These are phyloP conservation scores for Agelas oroides DNA, from an alignment of 37 sponge, comb jelly and placozoan species.

Conservation along the genomic window DNA sequence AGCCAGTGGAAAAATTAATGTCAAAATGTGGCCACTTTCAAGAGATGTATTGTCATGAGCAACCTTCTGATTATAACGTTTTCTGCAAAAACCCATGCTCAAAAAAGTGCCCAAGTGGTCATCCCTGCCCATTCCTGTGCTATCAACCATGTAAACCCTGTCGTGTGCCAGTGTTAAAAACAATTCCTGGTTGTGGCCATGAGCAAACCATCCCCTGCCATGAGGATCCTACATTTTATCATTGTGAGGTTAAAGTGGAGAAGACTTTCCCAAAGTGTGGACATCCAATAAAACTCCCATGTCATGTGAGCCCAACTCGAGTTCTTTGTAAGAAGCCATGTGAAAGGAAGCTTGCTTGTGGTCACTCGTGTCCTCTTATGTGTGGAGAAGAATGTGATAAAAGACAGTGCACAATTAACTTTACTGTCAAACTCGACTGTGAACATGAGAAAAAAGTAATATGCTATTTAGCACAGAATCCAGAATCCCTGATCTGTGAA, in stretches of 20 bases:
- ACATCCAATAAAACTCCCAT: slow-evolving; percentile 36
- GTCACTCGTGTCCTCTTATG: slow-evolving; percentile 9
- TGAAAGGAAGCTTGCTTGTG: slow-evolving; percentile 44
- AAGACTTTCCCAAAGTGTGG: slow-evolving; percentile 49
- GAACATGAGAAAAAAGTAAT: not conserved
- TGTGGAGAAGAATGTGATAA: not conserved
- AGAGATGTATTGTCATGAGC: slow-evolving; percentile 43
- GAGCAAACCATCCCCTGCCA: slow-evolving; percentile 10
- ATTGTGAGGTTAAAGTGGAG: slow-evolving; percentile 10
- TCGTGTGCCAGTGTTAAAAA: slow-evolving; percentile 12
- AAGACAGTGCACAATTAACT: not conserved
- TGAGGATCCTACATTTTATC: slow-evolving; percentile 1
- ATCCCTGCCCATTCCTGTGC: slow-evolving; percentile 34
- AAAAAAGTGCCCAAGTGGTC: slow-evolving; percentile 41
- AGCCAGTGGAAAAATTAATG: slow-evolving; percentile 32
- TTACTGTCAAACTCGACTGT: not conserved
- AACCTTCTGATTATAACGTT: slow-evolving; percentile 16
- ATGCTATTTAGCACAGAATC: not conserved
- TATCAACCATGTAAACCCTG: slow-evolving; percentile 35
- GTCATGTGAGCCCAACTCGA: slow-evolving; percentile 42
- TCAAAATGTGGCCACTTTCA: slow-evolving; percentile 59
- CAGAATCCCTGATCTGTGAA: slow-evolving; percentile 35
- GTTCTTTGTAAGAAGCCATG: slow-evolving; percentile 60
- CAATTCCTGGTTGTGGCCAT: slow-evolving; percentile 61
- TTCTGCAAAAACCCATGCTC: slow-evolving; percentile 45